These are phyloP conservation scores for Netelia fuscicornis DNA, from an alignment of 2,888 invertebrate species.

Conservation along the genomic window DNA sequence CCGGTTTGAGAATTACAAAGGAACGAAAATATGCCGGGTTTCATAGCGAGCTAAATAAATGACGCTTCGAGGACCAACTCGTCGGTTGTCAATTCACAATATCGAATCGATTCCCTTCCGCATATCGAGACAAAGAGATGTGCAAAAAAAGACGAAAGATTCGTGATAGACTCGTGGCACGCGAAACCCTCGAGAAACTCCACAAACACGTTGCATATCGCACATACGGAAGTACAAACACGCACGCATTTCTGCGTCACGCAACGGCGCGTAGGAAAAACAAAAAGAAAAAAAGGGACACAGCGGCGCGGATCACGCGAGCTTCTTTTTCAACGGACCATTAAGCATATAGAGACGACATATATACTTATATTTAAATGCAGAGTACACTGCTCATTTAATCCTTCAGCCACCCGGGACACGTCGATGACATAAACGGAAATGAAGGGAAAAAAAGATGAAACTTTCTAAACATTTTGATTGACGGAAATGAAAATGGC, in stretches of 20 bases:
- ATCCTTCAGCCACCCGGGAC: slow-evolving; percentile 12
- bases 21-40: slow-evolving; percentile 31
- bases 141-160: slow-evolving; percentile 1
- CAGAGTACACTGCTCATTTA: background rate
- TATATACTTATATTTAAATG: background rate
- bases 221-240: slow-evolving; percentile 13
- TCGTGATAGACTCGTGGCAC: background rate
- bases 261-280: slow-evolving; percentile 12
- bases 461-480: background rate
- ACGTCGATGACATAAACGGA: slow-evolving; percentile 30
- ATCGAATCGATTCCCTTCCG: slow-evolving; percentile 34
- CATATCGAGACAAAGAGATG: slow-evolving; percentile 8
- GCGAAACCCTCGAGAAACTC: slow-evolving; percentile 10
- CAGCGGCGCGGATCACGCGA: slow-evolving; percentile 14
- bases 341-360: background rate
- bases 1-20: slow-evolving; percentile 39
- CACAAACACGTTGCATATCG: background rate
- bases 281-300: slow-evolving; percentile 7
- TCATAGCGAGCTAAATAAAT: slow-evolving; percentile 41
- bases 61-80: slow-evolving; percentile 44
- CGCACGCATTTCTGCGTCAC: slow-evolving; percentile 25
- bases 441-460: slow-evolving; percentile 23
- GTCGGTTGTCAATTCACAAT: slow-evolving; percentile 54
- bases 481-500: background rate
- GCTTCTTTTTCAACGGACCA: background rate